Evolutionary conservation across 2,888 invertebrate species (phyloP).

Genomic region (Creontiades dilutus): DNA sequence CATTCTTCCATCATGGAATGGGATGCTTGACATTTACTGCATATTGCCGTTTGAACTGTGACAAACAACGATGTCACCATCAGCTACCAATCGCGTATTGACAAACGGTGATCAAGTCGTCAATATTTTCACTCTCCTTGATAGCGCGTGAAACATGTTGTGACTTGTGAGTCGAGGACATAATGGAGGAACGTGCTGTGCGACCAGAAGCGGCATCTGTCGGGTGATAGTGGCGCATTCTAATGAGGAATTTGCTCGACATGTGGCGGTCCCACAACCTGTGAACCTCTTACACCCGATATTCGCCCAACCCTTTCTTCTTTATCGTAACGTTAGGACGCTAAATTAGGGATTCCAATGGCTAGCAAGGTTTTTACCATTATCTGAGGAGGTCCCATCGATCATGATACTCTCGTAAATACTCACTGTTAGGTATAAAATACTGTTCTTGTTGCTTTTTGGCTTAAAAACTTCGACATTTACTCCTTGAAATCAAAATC

Average conservation of each 20-base stretch:
- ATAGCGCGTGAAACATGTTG: not conserved
- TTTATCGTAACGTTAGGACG: not conserved
- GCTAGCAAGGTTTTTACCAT: no score
- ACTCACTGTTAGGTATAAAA: no score
- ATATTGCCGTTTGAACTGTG: no score
- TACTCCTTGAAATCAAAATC: no score
- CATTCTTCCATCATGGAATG: no score
- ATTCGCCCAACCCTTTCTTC: not conserved
- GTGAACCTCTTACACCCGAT: not conserved
- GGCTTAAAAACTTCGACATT: no score
- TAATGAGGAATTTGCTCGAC: constrained; percentile 28
- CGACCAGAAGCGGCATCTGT: constrained; percentile 45
- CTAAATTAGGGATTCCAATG: not conserved
- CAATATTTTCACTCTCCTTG: not conserved
- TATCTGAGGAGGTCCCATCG: no score
- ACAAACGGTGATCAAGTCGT: not conserved
- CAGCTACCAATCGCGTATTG: not conserved
- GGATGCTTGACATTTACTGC: no score
- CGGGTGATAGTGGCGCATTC: constrained; percentile 44
- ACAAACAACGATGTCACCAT: no score
- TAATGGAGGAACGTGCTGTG: constrained; percentile 28
- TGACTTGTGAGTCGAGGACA: not conserved
- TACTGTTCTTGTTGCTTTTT: no score
- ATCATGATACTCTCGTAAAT: no score
- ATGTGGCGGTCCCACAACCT: constrained; percentile 7